Conservation (phyloP, 2,888 invertebrate species). For the Ormyrus thymus region DNA sequence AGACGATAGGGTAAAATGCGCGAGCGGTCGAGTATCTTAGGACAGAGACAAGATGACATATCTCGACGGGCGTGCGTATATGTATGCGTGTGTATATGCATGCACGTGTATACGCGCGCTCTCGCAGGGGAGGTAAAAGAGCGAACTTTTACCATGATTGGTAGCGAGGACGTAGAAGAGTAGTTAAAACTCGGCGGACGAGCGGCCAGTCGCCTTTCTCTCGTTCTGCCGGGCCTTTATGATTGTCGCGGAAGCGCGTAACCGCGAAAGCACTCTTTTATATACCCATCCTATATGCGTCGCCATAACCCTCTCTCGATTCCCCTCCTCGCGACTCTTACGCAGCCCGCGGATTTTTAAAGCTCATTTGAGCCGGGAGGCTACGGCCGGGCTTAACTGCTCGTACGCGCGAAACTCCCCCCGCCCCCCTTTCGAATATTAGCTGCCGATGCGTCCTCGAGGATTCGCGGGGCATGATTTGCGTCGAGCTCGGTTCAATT, state of each 20-base stretch:
- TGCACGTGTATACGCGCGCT: too few species aligned
- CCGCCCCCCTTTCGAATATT: background rate
- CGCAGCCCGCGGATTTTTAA: slow-evolving; percentile 30
- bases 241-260: slow-evolving; percentile 45
- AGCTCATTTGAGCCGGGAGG: slow-evolving; percentile 26
- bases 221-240: slow-evolving; percentile 34
- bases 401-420: background rate
- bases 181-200: slow-evolving; percentile 67
- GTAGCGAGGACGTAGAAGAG: slow-evolving; percentile 60
- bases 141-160: slow-evolving; percentile 67
- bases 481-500: background rate
- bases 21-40: too few species aligned
- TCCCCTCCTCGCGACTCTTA: background rate
- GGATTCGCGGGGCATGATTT: background rate
- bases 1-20: too few species aligned
- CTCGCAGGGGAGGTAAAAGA: slow-evolving; percentile 40
- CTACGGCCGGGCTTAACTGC: background rate
- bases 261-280: slow-evolving; percentile 45
- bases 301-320: slow-evolving; percentile 9
- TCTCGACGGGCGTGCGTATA: too few species aligned
- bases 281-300: background rate
- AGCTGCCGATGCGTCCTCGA: background rate
- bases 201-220: slow-evolving; percentile 58
- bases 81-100: too few species aligned
- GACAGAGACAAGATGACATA: too few species aligned